Evolutionary conservation across 2,888 invertebrate genomes (phyloP), one percentile per base, ranked within the genome.

Genomic region (Hedya salicella): DNA sequence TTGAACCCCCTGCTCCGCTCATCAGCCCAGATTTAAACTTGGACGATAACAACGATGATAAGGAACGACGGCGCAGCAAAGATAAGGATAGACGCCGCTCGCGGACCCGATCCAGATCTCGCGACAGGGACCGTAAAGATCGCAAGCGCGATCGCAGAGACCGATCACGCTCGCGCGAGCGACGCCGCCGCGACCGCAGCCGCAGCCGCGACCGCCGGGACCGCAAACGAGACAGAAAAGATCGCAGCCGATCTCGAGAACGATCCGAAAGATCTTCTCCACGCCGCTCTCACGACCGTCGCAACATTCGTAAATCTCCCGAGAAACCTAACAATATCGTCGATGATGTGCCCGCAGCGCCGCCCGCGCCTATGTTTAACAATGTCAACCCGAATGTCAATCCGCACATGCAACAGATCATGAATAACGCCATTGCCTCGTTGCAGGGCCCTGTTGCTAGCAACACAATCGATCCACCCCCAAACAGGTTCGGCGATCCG

Each of bases 111-210:
- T 87, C 90, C 1, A 76, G 86, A 39, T 88, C 88, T 1, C 78
- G 87, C 0, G 87, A 87, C 16, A 75, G 91, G 53, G 89, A 89
- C 5, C 78, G 87, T 60, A 90, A 91, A 70, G 91, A 91, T 3
- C 81, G 91, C 32, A 91, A 91, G 59, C 80, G 93, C 44, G 91
- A 92, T 54, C 88, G 93, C 1, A 84, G 93, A 5, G 93, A 93
- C 30, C 78, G 93, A 21, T 93, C 93, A 2, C 87, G 93, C 6
- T 94, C 94, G 25, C 85, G 93, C 68, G 96, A 95, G 1, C 88
- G 95, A 16, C 89, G 92, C 16, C 92, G 93, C 30, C 93, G 83
- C 73, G 91, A 94, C 61, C 93, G 95, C 42, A 93, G 95, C 67
- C 92, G 95, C 49, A 93, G 94, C 72, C 85, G 95, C 40, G 81